phyloP scores from a whole-genome alignment of 2,113 vertebrate genomes.

The Narcine bancroftii region DNA sequence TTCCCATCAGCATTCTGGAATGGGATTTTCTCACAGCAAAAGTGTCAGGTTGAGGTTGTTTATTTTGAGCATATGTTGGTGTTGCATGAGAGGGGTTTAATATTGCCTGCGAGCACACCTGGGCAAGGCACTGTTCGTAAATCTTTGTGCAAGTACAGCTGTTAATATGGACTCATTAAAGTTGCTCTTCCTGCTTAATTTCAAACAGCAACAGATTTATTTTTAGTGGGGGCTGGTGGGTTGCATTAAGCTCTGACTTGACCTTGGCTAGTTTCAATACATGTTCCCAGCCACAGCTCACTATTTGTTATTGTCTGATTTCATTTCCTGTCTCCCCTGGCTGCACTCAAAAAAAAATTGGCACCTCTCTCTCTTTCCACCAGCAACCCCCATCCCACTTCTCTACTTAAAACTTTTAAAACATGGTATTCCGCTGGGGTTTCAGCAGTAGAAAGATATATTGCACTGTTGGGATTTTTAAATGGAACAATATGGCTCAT shows the following conservation, averaged over 20 bases:
- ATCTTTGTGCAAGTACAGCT: neutral
- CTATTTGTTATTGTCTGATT: constrained; percentile 34
- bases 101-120: neutral
- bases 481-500: neutral
- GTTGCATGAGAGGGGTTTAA: neutral
- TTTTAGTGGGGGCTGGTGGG: neutral
- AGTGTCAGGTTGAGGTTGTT: too few species aligned
- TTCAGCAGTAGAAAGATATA: constrained; percentile 15
- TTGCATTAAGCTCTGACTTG: constrained; percentile 21
- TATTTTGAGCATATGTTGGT: neutral
- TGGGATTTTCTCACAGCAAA: neutral
- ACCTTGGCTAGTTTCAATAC: constrained; percentile 1
- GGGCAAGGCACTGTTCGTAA: neutral
- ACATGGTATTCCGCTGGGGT: neutral
- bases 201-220: constrained; percentile 21
- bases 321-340: constrained; percentile 33
- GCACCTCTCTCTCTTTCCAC: constrained; percentile 12
- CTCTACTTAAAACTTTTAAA: neutral
- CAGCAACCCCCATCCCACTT: neutral
- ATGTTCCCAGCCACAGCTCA: constrained; percentile 10
- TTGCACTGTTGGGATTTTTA: neutral
- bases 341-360: neutral
- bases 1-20: neutral
- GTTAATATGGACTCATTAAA: neutral
- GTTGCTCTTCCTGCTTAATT: neutral